Conservation (phyloP, 1,140 invertebrate genomes). For the Penaeus japonicus region DNA sequence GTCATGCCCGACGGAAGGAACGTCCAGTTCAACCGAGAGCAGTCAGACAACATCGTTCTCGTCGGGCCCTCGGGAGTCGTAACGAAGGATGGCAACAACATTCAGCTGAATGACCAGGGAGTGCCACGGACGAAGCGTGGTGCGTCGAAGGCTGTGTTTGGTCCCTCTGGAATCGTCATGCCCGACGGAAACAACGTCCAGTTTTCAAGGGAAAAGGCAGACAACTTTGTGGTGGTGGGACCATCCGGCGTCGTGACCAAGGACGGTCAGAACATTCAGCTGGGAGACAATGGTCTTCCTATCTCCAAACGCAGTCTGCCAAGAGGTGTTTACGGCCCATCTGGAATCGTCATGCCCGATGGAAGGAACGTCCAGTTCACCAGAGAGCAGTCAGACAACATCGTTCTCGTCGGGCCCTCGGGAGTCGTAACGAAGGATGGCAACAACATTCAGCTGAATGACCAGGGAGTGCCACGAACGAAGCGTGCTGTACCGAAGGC, state of each 20-base stretch:
- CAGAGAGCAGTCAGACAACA: conserved; percentile 16
- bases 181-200: conserved; percentile 2
- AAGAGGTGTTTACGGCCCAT: not conserved
- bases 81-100: not conserved
- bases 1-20: conserved; percentile 21
- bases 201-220: not conserved
- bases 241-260: not conserved
- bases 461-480: not conserved
- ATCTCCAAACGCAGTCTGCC: not conserved
- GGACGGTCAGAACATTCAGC: not conserved
- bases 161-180: not conserved
- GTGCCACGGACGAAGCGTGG: not conserved
- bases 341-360: not conserved
- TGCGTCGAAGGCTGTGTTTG: not conserved
- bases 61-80: conserved; percentile 27
- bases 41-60: not conserved
- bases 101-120: conserved; percentile 1
- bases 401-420: conserved; percentile 19
- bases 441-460: conserved; percentile 18
- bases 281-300: too few species aligned
- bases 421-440: conserved; percentile 22
- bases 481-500: too few species aligned
- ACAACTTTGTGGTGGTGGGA: not conserved
- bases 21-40: conserved; percentile 13
- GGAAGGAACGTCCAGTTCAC: conserved; percentile 26